phyloP scores from a whole-genome alignment of 2,797 vertebrate genomes.

The Podarcis siculus region DNA sequence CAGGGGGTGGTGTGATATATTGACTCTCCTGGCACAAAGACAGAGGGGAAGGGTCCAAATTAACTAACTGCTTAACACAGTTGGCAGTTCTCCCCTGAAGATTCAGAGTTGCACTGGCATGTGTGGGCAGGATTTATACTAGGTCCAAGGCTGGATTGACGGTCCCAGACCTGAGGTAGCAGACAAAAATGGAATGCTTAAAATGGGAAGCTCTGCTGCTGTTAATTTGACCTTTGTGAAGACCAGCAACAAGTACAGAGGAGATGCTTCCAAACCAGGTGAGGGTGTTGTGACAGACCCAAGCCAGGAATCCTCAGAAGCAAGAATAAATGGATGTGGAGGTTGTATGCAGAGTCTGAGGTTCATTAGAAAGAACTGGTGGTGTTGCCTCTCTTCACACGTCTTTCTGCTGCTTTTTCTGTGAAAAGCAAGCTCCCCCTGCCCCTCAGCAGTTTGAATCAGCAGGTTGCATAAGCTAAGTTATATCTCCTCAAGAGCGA shows the following conservation, averaged over 20 bases:
- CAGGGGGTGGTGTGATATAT: background rate
- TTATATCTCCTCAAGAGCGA: rapidly evolving
- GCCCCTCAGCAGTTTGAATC: background rate
- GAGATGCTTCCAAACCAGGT: background rate
- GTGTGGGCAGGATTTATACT: background rate
- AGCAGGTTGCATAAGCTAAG: rapidly evolving
- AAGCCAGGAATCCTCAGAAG: background rate
- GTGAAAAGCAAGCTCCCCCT: background rate
- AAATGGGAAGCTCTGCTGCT: background rate
- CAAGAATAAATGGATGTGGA: background rate
- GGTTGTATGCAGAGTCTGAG: background rate
- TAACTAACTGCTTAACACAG: background rate
- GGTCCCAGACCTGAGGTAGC: background rate
- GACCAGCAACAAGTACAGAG: background rate
- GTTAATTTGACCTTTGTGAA: background rate
- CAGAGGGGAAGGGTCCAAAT: background rate
- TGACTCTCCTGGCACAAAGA: background rate
- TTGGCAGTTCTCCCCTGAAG: background rate
- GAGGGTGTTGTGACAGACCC: background rate
- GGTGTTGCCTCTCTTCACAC: background rate
- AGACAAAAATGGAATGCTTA: background rate
- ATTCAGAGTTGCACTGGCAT: background rate
- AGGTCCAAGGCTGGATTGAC: background rate
- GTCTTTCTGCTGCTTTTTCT: background rate
- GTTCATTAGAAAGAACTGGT: background rate